Evolutionary conservation across 2,113 vertebrate species (phyloP), one percentile per base, ranked within the genome.

Genomic region (Sebastes schlegelii): DNA sequence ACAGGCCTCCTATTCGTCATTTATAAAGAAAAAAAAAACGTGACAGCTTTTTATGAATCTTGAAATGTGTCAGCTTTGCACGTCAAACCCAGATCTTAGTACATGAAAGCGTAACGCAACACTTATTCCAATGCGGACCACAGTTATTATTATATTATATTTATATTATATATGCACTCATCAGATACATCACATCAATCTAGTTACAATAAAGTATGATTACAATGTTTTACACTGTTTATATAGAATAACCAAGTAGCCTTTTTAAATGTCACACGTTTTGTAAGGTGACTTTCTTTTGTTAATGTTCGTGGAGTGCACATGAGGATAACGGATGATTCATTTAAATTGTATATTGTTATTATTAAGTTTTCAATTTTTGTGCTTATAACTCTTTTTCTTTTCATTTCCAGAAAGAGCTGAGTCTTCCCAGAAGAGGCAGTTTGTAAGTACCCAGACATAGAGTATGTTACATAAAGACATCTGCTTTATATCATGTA

Each of bases 361-460:
- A 3, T 34, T 34, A 10, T 21, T 26, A 51, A 42, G 26, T 45
- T 43, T 65, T 13, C 1, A 6, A 46, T 58, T 21, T 58, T 49
- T 69, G 11, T 66, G 2, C 79, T 83, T 13, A 74, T 1, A n/a
- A 40, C 67, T 77, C 51, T 79, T 86, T 34, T 8, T 88, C 66
- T 94, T 84, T 88, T 93, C 67, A 89, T 86, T 97, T 95, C 14
- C 97, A 99, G 98, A 99, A 99, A 83, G 98, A 99, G 91, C 90
- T 99, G 94, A 99, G 98, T 91, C 97, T 99, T 91, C 98, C 98
- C 67, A 95, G 98, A 96, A 97, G 98, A 96, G 98, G 98, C 95
- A 99, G 97, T 95, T 86, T 99, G 98, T 99, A 94, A 99, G 98
- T 99, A 97, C 52, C 79, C 77, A 6, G 23, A 45, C 16, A 55